phyloP scores from a whole-genome alignment of 2,113 vertebrate genomes.

The Misgurnus mizolepis region DNA sequence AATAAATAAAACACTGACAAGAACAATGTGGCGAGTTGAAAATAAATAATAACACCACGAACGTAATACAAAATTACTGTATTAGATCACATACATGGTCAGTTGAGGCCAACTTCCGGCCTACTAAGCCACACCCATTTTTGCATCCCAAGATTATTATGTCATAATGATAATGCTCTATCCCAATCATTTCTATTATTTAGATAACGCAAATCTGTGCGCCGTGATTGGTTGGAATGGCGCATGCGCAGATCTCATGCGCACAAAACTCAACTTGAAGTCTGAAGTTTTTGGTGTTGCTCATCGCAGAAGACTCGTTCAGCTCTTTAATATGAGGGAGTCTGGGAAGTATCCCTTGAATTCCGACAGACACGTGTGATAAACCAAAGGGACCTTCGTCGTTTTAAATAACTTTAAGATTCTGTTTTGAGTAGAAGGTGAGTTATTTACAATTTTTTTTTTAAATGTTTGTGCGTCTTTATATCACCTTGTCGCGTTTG shows the following conservation, averaged over 20 bases:
- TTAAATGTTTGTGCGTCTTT: no score
- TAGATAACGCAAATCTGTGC: not conserved
- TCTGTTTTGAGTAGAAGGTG: constrained; percentile 9
- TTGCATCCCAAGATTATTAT: no score
- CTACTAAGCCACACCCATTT: not conserved
- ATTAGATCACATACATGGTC: not conserved
- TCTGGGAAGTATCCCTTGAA: not conserved
- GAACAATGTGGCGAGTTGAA: no score
- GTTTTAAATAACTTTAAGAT: not conserved
- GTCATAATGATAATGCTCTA: no score
- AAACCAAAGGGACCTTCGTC: not conserved
- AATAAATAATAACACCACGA: no score
- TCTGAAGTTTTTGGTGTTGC: not conserved
- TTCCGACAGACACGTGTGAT: not conserved
- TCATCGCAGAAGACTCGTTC: not conserved
- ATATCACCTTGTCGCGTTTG: no score
- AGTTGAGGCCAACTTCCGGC: not conserved
- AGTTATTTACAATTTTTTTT: not conserved
- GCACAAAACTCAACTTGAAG: not conserved
- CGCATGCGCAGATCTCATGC: constrained; percentile 31
- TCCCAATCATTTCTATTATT: no score
- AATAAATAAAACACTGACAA: no score
- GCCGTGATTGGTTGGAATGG: not conserved
- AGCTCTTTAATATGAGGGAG: constrained; percentile 24
- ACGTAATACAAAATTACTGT: not conserved